phyloP scores from a whole-genome alignment of 2,113 vertebrate species.

The Edolisoma coerulescens region DNA sequence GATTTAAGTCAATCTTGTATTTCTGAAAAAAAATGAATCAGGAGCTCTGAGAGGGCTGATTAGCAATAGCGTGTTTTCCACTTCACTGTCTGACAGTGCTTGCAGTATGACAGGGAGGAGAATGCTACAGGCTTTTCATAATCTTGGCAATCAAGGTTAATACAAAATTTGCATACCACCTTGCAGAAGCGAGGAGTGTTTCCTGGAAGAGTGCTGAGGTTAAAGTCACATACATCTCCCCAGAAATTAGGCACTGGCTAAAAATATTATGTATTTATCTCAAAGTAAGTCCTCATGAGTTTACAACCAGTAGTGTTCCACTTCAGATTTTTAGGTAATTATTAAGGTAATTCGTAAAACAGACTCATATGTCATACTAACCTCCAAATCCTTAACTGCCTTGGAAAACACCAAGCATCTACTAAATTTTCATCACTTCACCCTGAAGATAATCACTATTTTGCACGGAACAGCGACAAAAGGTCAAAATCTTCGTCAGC shows the following conservation, averaged over 20 bases:
- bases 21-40: background rate
- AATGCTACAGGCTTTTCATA: background rate
- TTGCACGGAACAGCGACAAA: background rate
- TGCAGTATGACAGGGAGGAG: background rate
- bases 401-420: background rate
- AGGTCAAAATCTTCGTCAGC: background rate
- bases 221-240: background rate
- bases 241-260: background rate
- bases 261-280: background rate
- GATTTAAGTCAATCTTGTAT: background rate
- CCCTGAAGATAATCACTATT: background rate
- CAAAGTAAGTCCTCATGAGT: background rate
- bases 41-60: background rate
- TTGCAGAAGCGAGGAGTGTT: background rate
- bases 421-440: background rate
- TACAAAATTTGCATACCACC: constrained; percentile 30
- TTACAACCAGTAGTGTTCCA: background rate
- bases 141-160: constrained; percentile 38
- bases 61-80: background rate
- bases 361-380: background rate
- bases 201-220: background rate
- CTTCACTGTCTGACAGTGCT: background rate
- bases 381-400: background rate
- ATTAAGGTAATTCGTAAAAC: background rate
- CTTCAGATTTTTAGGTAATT: background rate